These are phyloP conservation scores for Onthophagus sagittarius DNA, from an alignment of 2,888 invertebrate species.

Conservation along the genomic window DNA sequence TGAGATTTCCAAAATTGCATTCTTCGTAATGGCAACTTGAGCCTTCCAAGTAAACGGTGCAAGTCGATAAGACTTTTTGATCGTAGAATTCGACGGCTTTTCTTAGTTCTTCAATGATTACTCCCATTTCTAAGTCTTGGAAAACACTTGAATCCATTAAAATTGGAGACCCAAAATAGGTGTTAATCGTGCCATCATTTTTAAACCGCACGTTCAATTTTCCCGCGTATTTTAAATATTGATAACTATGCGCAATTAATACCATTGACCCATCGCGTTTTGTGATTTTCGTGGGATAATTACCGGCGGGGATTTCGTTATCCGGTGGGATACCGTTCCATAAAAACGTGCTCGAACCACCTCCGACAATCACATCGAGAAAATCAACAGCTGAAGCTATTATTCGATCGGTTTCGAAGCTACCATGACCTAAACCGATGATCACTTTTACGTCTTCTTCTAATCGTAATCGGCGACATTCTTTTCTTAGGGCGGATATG, in stretches of 20 bases:
- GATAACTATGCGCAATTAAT: conserved; percentile 83
- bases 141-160: conserved; percentile 28
- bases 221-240: conserved; percentile 86
- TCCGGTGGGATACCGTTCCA: conserved; percentile 71
- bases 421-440: conserved; percentile 87
- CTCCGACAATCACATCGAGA: conserved; percentile 69
- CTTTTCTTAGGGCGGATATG: not conserved
- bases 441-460: conserved; percentile 42
- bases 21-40: conserved; percentile 63
- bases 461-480: not conserved
- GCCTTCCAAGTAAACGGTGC: conserved; percentile 68
- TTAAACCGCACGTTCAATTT: conserved; percentile 67
- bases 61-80: conserved; percentile 57
- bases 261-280: conserved; percentile 66
- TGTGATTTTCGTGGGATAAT: conserved; percentile 70
- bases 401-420: conserved; percentile 47
- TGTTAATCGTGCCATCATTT: conserved; percentile 61
- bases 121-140: not conserved
- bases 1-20: conserved; percentile 80
- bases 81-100: not conserved
- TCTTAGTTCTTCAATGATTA: not conserved
- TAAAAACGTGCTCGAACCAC: conserved; percentile 85
- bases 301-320: conserved; percentile 63
- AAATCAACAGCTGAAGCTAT: conserved; percentile 46
- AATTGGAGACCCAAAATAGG: conserved; percentile 54